phyloP scores from a whole-genome alignment of 2,888 invertebrate genomes.

The Tromatobia lineatoria region DNA sequence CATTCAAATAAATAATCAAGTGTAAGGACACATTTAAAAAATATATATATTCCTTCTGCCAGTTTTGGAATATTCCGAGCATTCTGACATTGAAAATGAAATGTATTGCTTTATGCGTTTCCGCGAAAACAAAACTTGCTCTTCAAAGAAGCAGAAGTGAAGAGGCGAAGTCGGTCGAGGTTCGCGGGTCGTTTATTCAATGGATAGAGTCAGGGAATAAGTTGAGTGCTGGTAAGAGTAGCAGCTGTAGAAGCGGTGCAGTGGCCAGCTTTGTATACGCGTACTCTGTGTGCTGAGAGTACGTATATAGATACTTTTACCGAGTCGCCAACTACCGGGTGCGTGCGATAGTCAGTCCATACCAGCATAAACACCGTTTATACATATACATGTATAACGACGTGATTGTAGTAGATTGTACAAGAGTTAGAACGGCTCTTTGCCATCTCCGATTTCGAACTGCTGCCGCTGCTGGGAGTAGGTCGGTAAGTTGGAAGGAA shows the following conservation, averaged over 20 bases:
- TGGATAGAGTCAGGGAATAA: slow-evolving; percentile 26
- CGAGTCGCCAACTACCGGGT: slow-evolving; percentile 39
- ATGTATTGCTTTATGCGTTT: neutral
- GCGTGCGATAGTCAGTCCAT: slow-evolving; percentile 50
- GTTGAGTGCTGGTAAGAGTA: slow-evolving; percentile 28
- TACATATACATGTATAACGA: slow-evolving; percentile 16
- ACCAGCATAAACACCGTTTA: slow-evolving; percentile 40
- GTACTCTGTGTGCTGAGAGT: neutral
- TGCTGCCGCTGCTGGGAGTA: slow-evolving; percentile 32
- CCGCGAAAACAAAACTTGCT: neutral
- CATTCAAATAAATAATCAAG: too few species aligned
- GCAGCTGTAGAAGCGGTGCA: neutral
- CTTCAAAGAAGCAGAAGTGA: neutral
- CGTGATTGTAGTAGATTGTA: slow-evolving; percentile 41
- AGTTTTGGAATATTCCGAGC: neutral
- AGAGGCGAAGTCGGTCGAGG: slow-evolving; percentile 35
- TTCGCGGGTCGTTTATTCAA: slow-evolving; percentile 38
- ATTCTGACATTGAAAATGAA: neutral
- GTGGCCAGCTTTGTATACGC: slow-evolving; percentile 5
- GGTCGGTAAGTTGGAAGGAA: slow-evolving; percentile 54
- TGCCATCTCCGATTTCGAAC: slow-evolving; percentile 65
- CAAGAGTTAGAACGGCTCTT: slow-evolving; percentile 52
- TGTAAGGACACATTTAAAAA: too few species aligned
- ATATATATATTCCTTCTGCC: too few species aligned
- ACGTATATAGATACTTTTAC: slow-evolving; percentile 19